Evolutionary conservation across 2,113 vertebrate genomes (phyloP).

Genomic region (Danionella cerebrum): DNA sequence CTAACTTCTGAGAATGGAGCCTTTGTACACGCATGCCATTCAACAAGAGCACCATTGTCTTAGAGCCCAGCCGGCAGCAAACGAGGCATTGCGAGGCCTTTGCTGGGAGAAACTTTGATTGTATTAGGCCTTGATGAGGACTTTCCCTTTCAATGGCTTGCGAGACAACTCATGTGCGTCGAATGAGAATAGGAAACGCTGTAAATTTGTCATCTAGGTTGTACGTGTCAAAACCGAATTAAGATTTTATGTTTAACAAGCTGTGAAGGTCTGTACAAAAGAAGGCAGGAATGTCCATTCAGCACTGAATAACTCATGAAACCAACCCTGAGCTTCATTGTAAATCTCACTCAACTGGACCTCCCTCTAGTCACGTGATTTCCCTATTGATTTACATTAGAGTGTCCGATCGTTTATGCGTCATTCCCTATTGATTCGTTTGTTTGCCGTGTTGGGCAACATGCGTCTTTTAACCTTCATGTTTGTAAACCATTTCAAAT

Average conservation of each 20-base stretch:
- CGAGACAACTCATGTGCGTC: constrained; percentile 48
- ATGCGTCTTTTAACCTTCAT: background rate
- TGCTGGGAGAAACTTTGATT: constrained; percentile 61
- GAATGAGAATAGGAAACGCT: background rate
- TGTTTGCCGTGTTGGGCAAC: constrained; percentile 10
- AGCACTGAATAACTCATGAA: background rate
- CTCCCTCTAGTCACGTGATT: background rate
- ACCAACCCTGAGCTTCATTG: background rate
- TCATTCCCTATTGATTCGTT: background rate
- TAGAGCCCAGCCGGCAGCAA: constrained; percentile 50
- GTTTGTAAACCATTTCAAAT: background rate
- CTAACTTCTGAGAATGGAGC: constrained; percentile 73
- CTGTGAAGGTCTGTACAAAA: background rate
- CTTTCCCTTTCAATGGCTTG: constrained; percentile 60
- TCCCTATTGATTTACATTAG: constrained; percentile 24
- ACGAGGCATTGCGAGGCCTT: constrained; percentile 58
- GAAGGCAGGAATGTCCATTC: background rate
- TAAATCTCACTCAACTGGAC: constrained; percentile 6
- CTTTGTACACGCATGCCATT: constrained; percentile 69
- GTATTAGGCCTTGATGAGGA: constrained; percentile 52
- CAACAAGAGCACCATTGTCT: constrained; percentile 71
- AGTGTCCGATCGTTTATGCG: background rate
- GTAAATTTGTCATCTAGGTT: background rate
- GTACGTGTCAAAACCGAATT: background rate
- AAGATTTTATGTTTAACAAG: background rate